Evolutionary conservation across 2,797 vertebrate species (phyloP).

Genomic region (Scomberomorus guttatus): DNA sequence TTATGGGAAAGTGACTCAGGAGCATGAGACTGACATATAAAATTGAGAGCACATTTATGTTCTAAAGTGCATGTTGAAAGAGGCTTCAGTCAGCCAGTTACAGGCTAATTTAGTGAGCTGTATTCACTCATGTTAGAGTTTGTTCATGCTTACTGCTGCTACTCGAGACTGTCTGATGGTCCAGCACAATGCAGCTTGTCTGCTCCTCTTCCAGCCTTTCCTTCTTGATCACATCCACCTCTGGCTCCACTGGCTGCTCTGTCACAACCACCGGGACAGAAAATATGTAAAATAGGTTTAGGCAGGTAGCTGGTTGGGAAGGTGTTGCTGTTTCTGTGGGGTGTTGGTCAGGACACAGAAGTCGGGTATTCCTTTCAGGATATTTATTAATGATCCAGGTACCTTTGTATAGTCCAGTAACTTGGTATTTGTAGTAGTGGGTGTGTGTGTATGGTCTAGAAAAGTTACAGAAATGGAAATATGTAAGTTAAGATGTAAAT

Average conservation of each 20-base stretch:
- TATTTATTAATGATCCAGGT: too few relatives aligned
- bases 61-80: not conserved
- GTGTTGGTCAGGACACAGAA: too few relatives aligned
- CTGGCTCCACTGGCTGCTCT: conserved; percentile 6
- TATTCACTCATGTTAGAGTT: too few relatives aligned
- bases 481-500: too few relatives aligned
- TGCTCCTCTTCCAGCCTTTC: conserved; percentile 53
- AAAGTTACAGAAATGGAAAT: not conserved
- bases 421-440: not conserved
- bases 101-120: too few relatives aligned
- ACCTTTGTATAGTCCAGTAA: too few relatives aligned
- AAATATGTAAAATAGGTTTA: not conserved
- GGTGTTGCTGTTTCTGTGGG: too few relatives aligned
- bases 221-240: conserved; percentile 49
- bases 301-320: too few relatives aligned
- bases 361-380: not conserved
- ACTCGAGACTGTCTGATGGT: not conserved
- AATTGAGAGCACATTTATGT: not conserved
- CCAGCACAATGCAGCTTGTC: conserved; percentile 12
- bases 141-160: conserved; percentile 27
- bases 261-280: not conserved
- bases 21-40: not conserved
- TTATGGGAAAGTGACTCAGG: too few relatives aligned
- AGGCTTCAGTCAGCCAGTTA: too few relatives aligned
- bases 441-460: too few relatives aligned